Conservation (phyloP, 2,113 vertebrate species). For the Zosterops pallidus region DNA sequence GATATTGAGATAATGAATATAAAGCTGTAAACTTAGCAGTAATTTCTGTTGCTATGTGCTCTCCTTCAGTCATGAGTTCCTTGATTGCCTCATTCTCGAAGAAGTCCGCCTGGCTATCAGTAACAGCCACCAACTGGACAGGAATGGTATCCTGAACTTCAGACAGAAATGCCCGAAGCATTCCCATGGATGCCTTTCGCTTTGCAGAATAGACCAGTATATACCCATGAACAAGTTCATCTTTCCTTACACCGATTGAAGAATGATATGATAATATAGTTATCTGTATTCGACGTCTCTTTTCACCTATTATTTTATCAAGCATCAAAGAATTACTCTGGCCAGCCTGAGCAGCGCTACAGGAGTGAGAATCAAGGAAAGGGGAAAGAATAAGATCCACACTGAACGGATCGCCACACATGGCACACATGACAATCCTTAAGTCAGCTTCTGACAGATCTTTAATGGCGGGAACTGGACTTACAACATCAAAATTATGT, state of each 20-base stretch:
- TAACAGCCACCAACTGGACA: slow-evolving; percentile 96
- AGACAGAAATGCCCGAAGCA: slow-evolving; percentile 93
- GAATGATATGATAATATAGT: slow-evolving; percentile 96
- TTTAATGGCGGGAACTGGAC: slow-evolving; percentile 91
- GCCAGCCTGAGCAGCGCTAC: slow-evolving; percentile 92
- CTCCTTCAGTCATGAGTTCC: slow-evolving; percentile 97
- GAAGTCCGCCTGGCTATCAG: slow-evolving; percentile 97
- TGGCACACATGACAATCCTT: slow-evolving; percentile 97
- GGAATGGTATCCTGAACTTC: slow-evolving; percentile 98
- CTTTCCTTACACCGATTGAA: slow-evolving; percentile 94
- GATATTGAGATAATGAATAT: slow-evolving; percentile 96
- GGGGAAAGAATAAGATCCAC: slow-evolving; percentile 98
- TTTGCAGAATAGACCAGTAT: slow-evolving; percentile 97
- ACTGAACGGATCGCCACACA: slow-evolving; percentile 98
- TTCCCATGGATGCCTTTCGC: slow-evolving; percentile 96
- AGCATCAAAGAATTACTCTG: slow-evolving; percentile 95
- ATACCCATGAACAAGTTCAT: slow-evolving; percentile 98
- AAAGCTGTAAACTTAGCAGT: slow-evolving; percentile 96
- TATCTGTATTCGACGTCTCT: slow-evolving; percentile 92
- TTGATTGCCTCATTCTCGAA: slow-evolving; percentile 98
- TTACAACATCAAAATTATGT: slow-evolving; percentile 91
- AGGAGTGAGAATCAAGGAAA: slow-evolving; percentile 95
- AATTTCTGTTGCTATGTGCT: slow-evolving; percentile 98
- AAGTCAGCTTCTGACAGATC: slow-evolving; percentile 95
- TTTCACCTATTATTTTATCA: slow-evolving; percentile 97